Evolutionary conservation across 2,113 vertebrate genomes (phyloP), one percentile per base, ranked within the genome.

Genomic region (Mystacornis crossleyi): DNA sequence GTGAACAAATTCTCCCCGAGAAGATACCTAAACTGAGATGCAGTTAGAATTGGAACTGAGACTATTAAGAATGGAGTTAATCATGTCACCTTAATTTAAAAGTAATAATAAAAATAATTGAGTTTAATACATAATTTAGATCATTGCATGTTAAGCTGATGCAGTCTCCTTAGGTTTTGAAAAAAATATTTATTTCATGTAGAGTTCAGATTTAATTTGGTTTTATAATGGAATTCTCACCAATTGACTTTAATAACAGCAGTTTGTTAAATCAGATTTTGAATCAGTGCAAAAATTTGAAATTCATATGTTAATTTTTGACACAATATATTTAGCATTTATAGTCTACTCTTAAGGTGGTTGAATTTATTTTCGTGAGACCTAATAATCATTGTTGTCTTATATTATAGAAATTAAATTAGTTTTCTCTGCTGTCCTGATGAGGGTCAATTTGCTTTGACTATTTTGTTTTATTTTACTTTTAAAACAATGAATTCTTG

Each of bases 101-200:
- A 97, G 92, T 72, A 71, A 97, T 95, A 97, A 98, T 98, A 97
- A 98, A 98, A 98, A 96, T 98, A 98, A 98, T 98, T 98, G 95
- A 97, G 96, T 97, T 98, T 98, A 98, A 98, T 98, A 96, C 83
- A 95, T 97, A 98, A 97, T 98, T 98, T 98, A 97, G 96, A 97
- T 96, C 90, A 83, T 90, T 97, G 60, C 33, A 6, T 90, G 74
- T 93, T 96, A 96, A 93, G 92, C 95, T 97, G 97, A 96, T 80
- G n/a, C 93, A 90, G 96, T 96, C 90, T 57, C 58, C 96, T 95
- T 96, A 96, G 88, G 94, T 93, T 96, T 95, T 95, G 95, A 92
- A 93, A 97, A 97, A 96, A 96, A 88, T 93, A 97, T 96, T 97
- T 98, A 97, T 98, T 96, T 97, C 85, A 42, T 62, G 34, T 62